Evolutionary conservation across 2,888 invertebrate genomes (phyloP), one percentile per base, ranked within the genome.

Genomic region (Caenorhabditis sp.): DNA sequence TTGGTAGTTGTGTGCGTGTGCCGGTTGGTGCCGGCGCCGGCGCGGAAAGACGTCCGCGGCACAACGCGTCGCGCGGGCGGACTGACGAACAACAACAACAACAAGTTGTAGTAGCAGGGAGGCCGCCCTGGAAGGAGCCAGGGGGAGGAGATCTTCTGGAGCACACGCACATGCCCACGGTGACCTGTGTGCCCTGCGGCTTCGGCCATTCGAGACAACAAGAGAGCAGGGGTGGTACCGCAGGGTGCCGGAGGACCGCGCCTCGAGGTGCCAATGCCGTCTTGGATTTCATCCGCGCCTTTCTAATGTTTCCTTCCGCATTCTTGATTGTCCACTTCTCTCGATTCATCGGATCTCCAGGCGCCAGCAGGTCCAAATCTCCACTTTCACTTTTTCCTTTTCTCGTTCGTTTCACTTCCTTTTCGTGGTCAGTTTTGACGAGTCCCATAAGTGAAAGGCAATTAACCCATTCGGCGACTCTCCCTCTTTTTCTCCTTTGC

Each of bases 11-110:
- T 17, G 20, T 43, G 63, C 32, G 46, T 68, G 68, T 68, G 68
- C 68, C 68, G 56, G 68, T 20, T 59, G 58, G 68, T 68, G 68
- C 68, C 41, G 48, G 58, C 68, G 66, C 50, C 15, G 56, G 30
- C 32, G 58, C 17, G 62, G 48, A 52, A 39, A 58, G 56, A 43
- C 48, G 45, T 45, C 55, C 65, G 65, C 65, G 55, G 65, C 55
- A 65, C 32, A 35, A 46, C 52, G 22, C 39, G 62, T 43, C 26
- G 46, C 50, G 30, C 27, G 48, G 30, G 50, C 50, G 35, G 30
- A 35, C 65, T 48, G 63, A 52, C 46, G 56, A 37, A 66, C 58
- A 68, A 59, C 58, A 68, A 68, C 58, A 68, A 59, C 66, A 62
- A 52, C 27, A 20, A 30, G 53, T 53, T 37, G 45, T 63, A 63